Percentiles rank a stretch among this genome's conserved stretches.
Evolutionary conservation across 1,140 invertebrate genomes (phyloP).

Genomic region (Pseudomyrmex gracilis): DNA sequence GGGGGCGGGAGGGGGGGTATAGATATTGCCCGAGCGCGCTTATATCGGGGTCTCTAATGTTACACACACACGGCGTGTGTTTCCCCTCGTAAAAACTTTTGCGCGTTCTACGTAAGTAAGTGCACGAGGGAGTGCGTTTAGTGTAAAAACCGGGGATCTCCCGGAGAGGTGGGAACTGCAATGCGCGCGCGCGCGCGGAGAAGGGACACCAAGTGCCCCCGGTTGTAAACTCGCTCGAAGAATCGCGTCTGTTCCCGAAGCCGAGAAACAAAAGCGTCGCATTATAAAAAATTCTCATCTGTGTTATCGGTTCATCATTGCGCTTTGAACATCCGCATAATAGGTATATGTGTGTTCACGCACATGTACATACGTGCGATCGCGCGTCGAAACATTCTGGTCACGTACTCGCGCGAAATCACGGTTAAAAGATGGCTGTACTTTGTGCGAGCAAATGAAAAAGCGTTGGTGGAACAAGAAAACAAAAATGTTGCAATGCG

Average conservation of each 20-base stretch:
- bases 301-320: background rate
- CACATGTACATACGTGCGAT: background rate
- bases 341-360: no score
- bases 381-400: background rate
- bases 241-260: conserved; percentile 1
- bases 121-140: conserved; percentile 39
- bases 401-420: background rate
- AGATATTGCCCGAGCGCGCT: conserved; percentile 52
- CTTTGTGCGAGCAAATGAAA: background rate
- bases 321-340: background rate
- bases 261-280: background rate
- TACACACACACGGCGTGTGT: conserved; percentile 45
- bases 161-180: conserved; percentile 27
- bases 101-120: conserved; percentile 67
- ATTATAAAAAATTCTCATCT: conserved; percentile 1
- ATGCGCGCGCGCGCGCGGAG: no score
- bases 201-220: conserved; percentile 55
- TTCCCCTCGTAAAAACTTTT: conserved; percentile 74
- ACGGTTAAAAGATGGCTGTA: background rate
- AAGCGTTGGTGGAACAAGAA: background rate
- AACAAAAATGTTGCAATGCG: background rate
- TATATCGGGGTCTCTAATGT: conserved; percentile 66
- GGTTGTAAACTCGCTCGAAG: conserved; percentile 29
- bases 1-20: no score
- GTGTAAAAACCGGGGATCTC: conserved; percentile 33